Evolutionary conservation across 2,888 invertebrate genomes (phyloP).

Genomic region (Melikaiella ostensackeni): DNA sequence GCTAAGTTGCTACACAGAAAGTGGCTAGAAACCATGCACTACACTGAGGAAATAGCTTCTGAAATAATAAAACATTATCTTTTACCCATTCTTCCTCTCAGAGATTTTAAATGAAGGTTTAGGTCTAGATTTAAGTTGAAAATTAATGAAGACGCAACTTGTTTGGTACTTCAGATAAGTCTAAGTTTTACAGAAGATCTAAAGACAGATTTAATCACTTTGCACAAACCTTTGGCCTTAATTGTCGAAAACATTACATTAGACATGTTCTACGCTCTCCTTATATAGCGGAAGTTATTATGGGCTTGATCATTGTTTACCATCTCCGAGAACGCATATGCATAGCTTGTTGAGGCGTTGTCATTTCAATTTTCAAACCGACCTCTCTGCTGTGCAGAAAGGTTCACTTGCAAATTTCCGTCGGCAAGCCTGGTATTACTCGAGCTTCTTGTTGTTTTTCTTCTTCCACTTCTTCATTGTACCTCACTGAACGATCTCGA

Average conservation of each 20-base stretch:
- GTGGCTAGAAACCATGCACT: constrained; percentile 2
- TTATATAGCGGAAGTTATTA: constrained; percentile 51
- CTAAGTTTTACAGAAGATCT: not conserved
- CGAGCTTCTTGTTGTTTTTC: constrained; percentile 3
- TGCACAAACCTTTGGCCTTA: not conserved
- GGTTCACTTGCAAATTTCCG: constrained; percentile 24
- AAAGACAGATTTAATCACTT: not conserved
- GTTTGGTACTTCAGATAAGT: not conserved
- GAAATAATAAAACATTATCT: not conserved
- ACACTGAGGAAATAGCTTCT: not conserved
- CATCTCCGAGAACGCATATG: constrained; percentile 34
- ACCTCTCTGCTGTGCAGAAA: not conserved
- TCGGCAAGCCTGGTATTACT: constrained; percentile 18
- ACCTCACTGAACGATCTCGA: constrained; percentile 12
- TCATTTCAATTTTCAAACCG: not conserved
- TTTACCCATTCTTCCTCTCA: not conserved
- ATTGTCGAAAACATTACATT: too few relatives aligned
- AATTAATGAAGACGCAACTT: not conserved
- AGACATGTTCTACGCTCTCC: not conserved
- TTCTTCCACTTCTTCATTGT: constrained; percentile 5
- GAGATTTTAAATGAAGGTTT: not conserved
- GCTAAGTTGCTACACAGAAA: not conserved
- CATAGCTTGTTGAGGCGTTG: constrained; percentile 1
- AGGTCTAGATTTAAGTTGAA: not conserved
- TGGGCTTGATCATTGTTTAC: constrained; percentile 58